phyloP scores from a whole-genome alignment of 2,113 vertebrate species.

The Ascaphus truei region DNA sequence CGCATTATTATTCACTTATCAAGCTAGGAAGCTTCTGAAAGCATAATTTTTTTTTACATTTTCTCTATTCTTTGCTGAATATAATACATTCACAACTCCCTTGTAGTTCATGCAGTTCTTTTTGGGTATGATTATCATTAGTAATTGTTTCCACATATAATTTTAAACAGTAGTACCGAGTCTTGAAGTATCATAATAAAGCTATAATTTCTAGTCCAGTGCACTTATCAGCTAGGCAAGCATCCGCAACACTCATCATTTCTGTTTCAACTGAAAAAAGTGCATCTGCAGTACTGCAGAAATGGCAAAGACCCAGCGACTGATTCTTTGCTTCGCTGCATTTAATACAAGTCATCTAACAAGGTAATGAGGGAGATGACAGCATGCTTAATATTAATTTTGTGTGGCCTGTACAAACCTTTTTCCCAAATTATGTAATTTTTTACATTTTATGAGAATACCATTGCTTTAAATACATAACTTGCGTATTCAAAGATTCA shows the following conservation, averaged over 20 bases:
- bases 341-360: constrained; percentile 58
- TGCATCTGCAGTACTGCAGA: constrained; percentile 40
- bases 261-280: constrained; percentile 44
- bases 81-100: background rate
- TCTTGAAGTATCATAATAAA: constrained; percentile 50
- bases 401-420: constrained; percentile 39
- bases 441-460: too few species aligned
- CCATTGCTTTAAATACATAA: too few species aligned
- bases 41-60: background rate
- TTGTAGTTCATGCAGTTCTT: constrained; percentile 23
- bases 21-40: too few species aligned
- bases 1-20: too few species aligned
- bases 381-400: constrained; percentile 60
- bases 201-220: constrained; percentile 57
- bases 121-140: constrained; percentile 41
- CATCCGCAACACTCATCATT: constrained; percentile 44
- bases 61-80: background rate
- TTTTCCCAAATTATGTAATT: too few species aligned
- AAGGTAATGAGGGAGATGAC: constrained; percentile 53
- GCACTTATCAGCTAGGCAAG: constrained; percentile 44
- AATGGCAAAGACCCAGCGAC: constrained; percentile 45
- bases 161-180: constrained; percentile 42
- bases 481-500: too few species aligned
- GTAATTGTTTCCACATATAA: constrained; percentile 34
- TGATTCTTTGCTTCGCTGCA: constrained; percentile 52